Conservation (phyloP, 2,113 vertebrate genomes). For the Leucosticte australis region DNA sequence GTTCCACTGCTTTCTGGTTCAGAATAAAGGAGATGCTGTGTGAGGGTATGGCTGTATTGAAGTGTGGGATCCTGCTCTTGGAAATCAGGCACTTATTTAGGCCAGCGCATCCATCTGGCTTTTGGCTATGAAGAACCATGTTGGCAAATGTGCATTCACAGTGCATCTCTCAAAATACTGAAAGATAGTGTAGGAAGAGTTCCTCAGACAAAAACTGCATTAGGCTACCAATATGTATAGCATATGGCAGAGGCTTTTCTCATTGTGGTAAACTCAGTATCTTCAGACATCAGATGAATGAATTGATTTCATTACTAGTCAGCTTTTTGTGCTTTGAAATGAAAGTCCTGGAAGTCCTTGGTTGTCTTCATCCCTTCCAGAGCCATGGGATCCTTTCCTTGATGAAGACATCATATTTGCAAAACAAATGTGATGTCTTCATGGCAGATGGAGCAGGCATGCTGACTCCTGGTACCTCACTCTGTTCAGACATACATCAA, state of each 20-base stretch:
- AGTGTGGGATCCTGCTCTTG: background rate
- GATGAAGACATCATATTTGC: no score
- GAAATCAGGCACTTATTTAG: background rate
- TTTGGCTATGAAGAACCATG: background rate
- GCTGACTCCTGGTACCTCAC: background rate
- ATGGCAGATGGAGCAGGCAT: background rate
- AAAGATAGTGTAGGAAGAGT: background rate
- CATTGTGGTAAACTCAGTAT: background rate
- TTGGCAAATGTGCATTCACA: background rate
- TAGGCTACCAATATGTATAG: background rate
- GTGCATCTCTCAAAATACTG: background rate
- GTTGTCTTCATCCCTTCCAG: background rate
- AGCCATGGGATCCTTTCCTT: background rate
- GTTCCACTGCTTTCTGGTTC: background rate
- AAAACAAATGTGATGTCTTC: background rate
- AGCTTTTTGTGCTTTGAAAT: background rate
- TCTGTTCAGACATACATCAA: background rate
- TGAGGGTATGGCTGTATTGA: background rate
- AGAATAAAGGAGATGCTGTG: background rate
- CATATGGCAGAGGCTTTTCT: background rate
- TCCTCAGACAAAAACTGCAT: background rate
- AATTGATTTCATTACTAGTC: background rate
- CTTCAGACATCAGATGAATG: background rate
- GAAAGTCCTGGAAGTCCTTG: background rate
- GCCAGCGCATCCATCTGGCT: background rate